A percentile compares a stretch with the other conserved stretches of the same genome.
phyloP scores from a whole-genome alignment of 2,797 vertebrate species.

The Chiloscyllium punctatum region DNA sequence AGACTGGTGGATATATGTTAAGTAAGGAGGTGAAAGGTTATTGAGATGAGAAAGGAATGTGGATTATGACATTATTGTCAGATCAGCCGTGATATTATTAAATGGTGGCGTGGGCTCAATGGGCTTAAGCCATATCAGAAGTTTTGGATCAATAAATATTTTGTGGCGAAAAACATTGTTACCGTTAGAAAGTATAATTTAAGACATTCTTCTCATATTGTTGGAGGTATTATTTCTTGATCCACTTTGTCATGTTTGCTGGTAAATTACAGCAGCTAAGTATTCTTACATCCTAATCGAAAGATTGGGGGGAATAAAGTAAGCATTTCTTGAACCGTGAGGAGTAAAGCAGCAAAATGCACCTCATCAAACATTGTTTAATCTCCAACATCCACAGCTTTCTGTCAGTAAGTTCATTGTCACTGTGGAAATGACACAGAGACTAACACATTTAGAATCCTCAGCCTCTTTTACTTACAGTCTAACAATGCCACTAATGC shows the following conservation, averaged over 20 bases:
- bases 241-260: not conserved
- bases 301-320: not conserved
- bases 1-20: too few species aligned
- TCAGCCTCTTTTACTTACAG: constrained; percentile 52
- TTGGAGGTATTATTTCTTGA: not conserved
- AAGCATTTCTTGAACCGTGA: not conserved
- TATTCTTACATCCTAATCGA: not conserved
- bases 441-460: constrained; percentile 47
- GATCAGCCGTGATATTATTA: too few species aligned
- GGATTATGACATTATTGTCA: too few species aligned
- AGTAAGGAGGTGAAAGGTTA: too few species aligned
- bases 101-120: too few species aligned
- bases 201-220: not conserved
- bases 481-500: constrained; percentile 62
- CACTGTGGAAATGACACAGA: constrained; percentile 21
- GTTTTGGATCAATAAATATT: not conserved
- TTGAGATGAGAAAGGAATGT: too few species aligned
- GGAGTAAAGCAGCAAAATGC: not conserved
- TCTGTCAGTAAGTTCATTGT: constrained; percentile 12
- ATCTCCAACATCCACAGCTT: not conserved
- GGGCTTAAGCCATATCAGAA: too few species aligned
- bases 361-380: constrained; percentile 21
- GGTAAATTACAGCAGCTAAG: not conserved
- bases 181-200: not conserved
- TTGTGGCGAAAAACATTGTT: not conserved